Conservation (phyloP, 2,888 invertebrate genomes). For the Aphodius granarius region DNA sequence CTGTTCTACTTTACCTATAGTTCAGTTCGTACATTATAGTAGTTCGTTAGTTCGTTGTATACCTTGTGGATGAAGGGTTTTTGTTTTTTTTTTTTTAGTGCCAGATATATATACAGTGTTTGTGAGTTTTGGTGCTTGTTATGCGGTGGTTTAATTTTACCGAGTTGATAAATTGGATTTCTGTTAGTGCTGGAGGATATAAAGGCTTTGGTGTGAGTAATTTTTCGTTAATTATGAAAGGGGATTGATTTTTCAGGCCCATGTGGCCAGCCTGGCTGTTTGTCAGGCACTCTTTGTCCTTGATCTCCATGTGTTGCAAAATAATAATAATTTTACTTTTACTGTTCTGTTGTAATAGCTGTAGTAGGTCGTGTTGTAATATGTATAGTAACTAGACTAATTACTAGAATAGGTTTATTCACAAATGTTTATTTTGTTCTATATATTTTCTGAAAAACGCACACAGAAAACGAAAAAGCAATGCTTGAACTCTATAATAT, state of each 20-base stretch:
- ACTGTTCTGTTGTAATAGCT: background rate
- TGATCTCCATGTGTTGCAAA: background rate
- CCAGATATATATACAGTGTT: no score
- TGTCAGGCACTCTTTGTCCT: background rate
- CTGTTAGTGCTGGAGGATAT: background rate
- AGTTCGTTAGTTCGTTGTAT: no score
- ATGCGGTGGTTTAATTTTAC: background rate
- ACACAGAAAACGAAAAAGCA: no score
- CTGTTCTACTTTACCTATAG: no score
- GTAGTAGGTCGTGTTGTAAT: background rate
- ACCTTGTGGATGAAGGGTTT: background rate
- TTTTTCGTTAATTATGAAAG: background rate
- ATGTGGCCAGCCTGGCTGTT: background rate
- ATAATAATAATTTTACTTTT: background rate
- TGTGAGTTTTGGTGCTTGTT: background rate
- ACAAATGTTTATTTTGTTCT: no score
- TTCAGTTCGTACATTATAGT: no score
- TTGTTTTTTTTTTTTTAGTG: no score
- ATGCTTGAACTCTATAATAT: no score
- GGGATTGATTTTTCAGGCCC: background rate
- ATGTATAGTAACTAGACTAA: no score
- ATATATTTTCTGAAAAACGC: no score
- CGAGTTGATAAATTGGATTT: background rate
- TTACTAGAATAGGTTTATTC: no score
- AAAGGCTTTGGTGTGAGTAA: background rate